phyloP scores from a whole-genome alignment of 2,888 invertebrate species.

The Himalopsyche kuldschensis region DNA sequence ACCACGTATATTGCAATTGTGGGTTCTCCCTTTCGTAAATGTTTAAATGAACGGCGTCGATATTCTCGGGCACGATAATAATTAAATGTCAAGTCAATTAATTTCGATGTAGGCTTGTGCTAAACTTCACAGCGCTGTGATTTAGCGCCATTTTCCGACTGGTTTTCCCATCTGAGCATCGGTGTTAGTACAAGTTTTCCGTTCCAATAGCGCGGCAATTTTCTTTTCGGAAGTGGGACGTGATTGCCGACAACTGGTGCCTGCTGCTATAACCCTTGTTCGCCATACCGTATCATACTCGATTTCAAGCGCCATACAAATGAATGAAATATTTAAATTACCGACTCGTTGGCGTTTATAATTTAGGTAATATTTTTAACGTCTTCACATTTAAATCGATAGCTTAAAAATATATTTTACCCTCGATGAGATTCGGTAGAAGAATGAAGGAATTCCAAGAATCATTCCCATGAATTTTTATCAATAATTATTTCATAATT shows the following conservation, averaged over 20 bases:
- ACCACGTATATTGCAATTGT: background rate
- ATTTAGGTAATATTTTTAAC: too few relatives aligned
- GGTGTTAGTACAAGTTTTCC: background rate
- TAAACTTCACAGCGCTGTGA: background rate
- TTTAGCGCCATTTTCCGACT: background rate
- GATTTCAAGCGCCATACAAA: background rate
- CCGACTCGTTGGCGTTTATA: background rate
- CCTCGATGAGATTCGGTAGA: too few relatives aligned
- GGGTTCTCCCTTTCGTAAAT: background rate
- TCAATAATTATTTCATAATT: too few relatives aligned
- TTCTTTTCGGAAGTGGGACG: background rate
- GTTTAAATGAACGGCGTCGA: background rate
- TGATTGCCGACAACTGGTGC: background rate
- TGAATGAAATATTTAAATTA: background rate
- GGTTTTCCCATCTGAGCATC: background rate
- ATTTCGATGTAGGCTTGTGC: background rate
- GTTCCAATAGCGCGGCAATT: background rate
- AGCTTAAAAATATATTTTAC: too few relatives aligned
- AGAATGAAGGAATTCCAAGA: too few relatives aligned
- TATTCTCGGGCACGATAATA: background rate
- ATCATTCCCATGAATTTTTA: too few relatives aligned
- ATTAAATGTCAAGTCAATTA: background rate
- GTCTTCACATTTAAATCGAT: too few relatives aligned
- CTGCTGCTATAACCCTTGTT: background rate
- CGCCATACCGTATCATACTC: background rate